Evolutionary conservation across 2,888 invertebrate species (phyloP), one percentile per base, ranked within the genome.

Genomic region (Melikaiella ostensackeni): DNA sequence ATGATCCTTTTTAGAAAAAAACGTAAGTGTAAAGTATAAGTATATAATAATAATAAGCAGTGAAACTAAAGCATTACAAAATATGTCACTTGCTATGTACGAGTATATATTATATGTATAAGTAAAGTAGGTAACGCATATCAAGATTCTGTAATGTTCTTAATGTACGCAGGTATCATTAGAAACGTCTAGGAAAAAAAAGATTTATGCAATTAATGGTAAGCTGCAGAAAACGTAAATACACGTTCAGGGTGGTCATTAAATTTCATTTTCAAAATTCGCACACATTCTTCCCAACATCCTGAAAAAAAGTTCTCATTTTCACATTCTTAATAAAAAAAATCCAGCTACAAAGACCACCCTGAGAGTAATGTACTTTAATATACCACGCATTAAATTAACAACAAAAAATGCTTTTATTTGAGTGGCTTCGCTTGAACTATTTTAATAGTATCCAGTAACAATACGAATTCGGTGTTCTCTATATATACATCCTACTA

Each of bases 401-500:
- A 50, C 16, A 50, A 50, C 6, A 50, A 50, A 50, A 50, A 50
- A 50, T 7, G 9, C 50, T n/a, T n/a, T 50, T n/a, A 50, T 50
- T 50, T 50, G 7, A n/a, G n/a, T 19, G n/a, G n/a, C n/a, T 88
- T 88, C 87, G 82, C 86, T 84, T 86, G 84, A 81, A 83, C 84
- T 87, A 83, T 88, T 85, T 85, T 80, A 66, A 85, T 86, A 88
- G 84, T 83, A 78, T 86, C 86, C 85, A 86, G 84, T 57, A 84
- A 86, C 86, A 86, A 88, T 88, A 88, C 83, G 86, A 88, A 88
- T 84, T 80, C 84, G 84, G 84, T 87, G 84, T 89, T 84, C 86
- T 82, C 86, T 82, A 81, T 89, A 89, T 89, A 82, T 89, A 89
- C 89, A 89, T 84, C 82, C 85, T 88, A 88, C 81, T 84, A 77